Conservation (phyloP, 2,113 vertebrate species). For the Phyllopteryx taeniolatus region DNA sequence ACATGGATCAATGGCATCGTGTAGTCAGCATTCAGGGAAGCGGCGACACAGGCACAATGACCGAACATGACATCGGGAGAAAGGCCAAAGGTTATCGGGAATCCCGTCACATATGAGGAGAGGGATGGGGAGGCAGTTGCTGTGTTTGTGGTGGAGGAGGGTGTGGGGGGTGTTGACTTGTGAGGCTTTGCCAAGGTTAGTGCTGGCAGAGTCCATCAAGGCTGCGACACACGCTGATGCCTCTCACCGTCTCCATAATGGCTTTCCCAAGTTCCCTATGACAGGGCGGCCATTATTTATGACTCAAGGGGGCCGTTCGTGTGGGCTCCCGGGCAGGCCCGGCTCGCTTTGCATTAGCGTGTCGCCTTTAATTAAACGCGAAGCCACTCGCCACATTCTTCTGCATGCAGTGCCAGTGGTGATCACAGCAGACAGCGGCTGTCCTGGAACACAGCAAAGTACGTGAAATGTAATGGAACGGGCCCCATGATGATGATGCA, state of each 20-base stretch:
- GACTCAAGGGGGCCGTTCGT: slow-evolving; percentile 40
- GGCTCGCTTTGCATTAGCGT: slow-evolving; percentile 40
- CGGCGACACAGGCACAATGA: neutral
- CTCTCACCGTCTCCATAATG: slow-evolving; percentile 55
- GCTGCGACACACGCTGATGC: slow-evolving; percentile 30
- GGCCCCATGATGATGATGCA: too few species aligned
- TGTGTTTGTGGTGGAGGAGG: neutral
- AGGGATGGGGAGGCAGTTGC: slow-evolving; percentile 10
- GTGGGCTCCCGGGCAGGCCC: slow-evolving; percentile 20
- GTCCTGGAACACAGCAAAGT: neutral
- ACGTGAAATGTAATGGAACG: slow-evolving; percentile 11
- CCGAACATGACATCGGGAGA: slow-evolving; percentile 32
- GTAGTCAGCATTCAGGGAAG: slow-evolving; percentile 5
- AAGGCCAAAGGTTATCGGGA: slow-evolving; percentile 50
- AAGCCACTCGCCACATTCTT: slow-evolving; percentile 7
- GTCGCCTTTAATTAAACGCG: slow-evolving; percentile 56
- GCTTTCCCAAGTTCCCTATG: slow-evolving; percentile 53
- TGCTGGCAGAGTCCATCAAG: slow-evolving; percentile 34
- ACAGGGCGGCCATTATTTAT: slow-evolving; percentile 63
- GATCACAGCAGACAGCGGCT: neutral
- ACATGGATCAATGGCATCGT: slow-evolving; percentile 22
- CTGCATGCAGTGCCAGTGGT: neutral
- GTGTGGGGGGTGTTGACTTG: slow-evolving; percentile 37
- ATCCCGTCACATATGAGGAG: slow-evolving; percentile 25
- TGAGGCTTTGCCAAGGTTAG: slow-evolving; percentile 51